Percentiles rank a stretch among this genome's conserved stretches.
Evolutionary conservation across 2,113 vertebrate genomes (phyloP).

Genomic region (Steatornis caripensis): DNA sequence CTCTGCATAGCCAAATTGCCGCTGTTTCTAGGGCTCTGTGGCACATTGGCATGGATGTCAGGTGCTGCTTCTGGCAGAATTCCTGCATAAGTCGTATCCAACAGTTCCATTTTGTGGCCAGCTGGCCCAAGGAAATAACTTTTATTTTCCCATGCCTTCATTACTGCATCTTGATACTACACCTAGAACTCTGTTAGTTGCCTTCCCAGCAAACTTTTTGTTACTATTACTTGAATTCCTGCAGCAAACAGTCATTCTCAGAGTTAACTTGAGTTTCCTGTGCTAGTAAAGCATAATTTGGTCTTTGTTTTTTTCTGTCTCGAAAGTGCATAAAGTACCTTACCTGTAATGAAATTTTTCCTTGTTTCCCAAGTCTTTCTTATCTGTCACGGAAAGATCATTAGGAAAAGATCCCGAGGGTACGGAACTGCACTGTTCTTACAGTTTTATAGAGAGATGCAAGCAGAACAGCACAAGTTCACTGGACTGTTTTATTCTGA

Average conservation of each 20-base stretch:
- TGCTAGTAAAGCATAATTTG: not conserved
- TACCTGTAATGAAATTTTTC: not conserved
- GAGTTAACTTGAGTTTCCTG: not conserved
- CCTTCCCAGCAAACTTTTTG: not conserved
- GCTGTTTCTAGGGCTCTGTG: not conserved
- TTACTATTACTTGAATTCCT: not conserved
- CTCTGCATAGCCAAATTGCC: not conserved
- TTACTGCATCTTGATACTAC: not conserved
- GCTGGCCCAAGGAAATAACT: not conserved
- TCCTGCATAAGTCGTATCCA: not conserved
- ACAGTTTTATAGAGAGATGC: fast-evolving
- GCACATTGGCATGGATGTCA: not conserved
- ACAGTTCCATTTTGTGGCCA: not conserved
- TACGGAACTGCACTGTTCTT: not conserved
- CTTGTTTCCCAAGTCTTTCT: not conserved
- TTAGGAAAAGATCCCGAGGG: not conserved
- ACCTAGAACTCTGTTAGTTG: not conserved
- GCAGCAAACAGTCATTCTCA: not conserved
- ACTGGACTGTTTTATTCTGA: not conserved
- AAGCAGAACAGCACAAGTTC: not conserved
- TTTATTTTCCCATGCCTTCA: not conserved
- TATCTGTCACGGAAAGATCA: not conserved
- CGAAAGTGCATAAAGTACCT: not conserved
- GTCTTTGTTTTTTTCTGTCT: not conserved
- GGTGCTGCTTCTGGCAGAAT: not conserved